phyloP scores from a whole-genome alignment of 2,888 invertebrate genomes.

The Chorisops tibialis region DNA sequence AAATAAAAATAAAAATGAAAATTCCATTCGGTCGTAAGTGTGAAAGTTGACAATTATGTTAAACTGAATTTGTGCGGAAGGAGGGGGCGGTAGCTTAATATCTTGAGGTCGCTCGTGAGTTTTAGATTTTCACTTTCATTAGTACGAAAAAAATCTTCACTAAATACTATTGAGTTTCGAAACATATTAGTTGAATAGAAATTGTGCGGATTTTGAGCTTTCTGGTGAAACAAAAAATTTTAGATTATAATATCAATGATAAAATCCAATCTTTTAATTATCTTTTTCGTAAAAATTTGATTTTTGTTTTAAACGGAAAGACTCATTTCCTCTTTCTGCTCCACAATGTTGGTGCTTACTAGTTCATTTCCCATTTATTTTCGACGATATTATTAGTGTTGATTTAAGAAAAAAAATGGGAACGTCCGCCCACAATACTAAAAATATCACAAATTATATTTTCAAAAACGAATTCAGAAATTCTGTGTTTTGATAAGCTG shows the following conservation, averaged over 20 bases:
- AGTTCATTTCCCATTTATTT: constrained; percentile 26
- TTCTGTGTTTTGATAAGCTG: not conserved
- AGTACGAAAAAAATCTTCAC: too few species aligned
- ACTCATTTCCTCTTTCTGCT: constrained; percentile 24
- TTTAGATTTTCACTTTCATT: too few species aligned
- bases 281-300: constrained; percentile 14
- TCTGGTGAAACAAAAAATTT: constrained; percentile 16
- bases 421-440: constrained; percentile 4
- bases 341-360: constrained; percentile 24
- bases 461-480: constrained; percentile 7
- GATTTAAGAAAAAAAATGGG: not conserved
- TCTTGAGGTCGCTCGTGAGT: too few species aligned
- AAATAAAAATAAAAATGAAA: too few species aligned
- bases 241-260: constrained; percentile 19
- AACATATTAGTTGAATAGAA: too few species aligned
- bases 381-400: constrained; percentile 19
- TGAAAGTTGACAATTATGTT: too few species aligned
- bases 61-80: too few species aligned
- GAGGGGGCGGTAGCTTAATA: too few species aligned
- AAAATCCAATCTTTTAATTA: constrained; percentile 26
- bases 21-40: too few species aligned
- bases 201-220: constrained; percentile 24
- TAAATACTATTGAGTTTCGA: too few species aligned
- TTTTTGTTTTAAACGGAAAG: constrained; percentile 10
- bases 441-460: constrained; percentile 19